Evolutionary conservation across 2,888 invertebrate species (phyloP).

Genomic region (Leptothorax acervorum): DNA sequence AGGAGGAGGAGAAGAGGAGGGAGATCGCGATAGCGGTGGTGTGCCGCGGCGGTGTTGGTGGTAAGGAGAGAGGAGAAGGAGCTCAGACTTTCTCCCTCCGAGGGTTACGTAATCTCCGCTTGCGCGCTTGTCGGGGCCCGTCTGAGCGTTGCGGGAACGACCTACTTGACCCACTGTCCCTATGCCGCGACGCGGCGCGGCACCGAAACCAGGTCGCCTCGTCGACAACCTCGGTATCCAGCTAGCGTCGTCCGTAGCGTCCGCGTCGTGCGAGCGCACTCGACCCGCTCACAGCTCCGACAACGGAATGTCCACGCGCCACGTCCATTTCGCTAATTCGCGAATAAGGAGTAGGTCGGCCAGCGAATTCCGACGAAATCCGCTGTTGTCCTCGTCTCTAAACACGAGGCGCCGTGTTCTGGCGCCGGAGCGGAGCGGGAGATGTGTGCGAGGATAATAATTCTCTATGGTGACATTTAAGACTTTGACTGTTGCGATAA

Average conservation of each 20-base stretch:
- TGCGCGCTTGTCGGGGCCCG: slow-evolving; percentile 68
- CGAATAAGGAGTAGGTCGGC: slow-evolving; percentile 3
- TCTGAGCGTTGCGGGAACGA: slow-evolving; percentile 79
- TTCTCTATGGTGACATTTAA: neutral
- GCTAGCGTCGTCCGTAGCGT: too few relatives aligned
- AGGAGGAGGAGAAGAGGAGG: neutral
- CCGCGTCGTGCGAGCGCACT: slow-evolving; percentile 24
- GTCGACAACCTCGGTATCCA: slow-evolving; percentile 20
- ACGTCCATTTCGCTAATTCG: slow-evolving; percentile 33
- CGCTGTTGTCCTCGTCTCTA: neutral
- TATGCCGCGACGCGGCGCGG: slow-evolving; percentile 64
- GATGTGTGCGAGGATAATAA: neutral
- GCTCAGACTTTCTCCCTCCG: slow-evolving; percentile 82
- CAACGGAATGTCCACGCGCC: slow-evolving; percentile 50
- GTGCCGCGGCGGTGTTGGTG: neutral
- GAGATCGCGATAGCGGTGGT: slow-evolving; percentile 35
- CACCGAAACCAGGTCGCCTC: slow-evolving; percentile 57
- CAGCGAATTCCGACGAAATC: neutral
- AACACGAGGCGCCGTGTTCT: neutral
- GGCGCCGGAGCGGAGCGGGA: neutral
- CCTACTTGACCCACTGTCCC: slow-evolving; percentile 82
- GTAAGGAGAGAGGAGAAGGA: slow-evolving; percentile 51
- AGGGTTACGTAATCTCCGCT: slow-evolving; percentile 81
- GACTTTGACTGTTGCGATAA: neutral
- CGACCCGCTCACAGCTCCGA: slow-evolving; percentile 42